Base-by-base conservation (phyloP, 2,888 invertebrate species). In the Uloborus plumipes region DNA sequence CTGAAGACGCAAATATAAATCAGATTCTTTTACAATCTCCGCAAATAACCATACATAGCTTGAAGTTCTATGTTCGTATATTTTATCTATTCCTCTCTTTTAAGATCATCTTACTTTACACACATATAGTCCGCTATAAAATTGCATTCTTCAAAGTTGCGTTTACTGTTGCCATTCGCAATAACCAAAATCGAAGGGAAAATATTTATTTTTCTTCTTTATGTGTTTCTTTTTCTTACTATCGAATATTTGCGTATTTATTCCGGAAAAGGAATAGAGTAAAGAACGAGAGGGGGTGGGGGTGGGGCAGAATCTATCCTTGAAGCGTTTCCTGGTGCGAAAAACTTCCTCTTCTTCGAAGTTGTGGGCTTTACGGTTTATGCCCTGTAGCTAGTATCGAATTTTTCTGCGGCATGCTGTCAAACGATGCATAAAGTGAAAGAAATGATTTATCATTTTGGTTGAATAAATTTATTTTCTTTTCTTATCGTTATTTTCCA, bases 391-490 rank as follows among this genome's bases (percentile, higher is more conserved):
- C 67, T 22, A 62, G 67, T 67, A 80, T 80, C 62, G 79, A 73
- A 80, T 73, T 80, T 61, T 55, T 67, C 39, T 51, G 18, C 49
- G n/a, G 61, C 31, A n/a, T 51, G 22, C 72, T n/a, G 26, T 71
- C 31, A 74, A 39, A 49, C 65, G 59, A 55, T 65, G 78, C 72
- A 66, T 72, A 72, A 78, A 78, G 72, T 72, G 66, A 58, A 61
- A 65, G 66, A 66, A 72, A 64, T 74, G 67, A 73, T 80, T 80
- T 80, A 80, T 80, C 79, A 80, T 80, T 73, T 73, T 69, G 69
- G 49, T 26, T 62, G 79, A 73, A 80, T 80, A 69, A 80, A 80
- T 80, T 73, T 80, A 67, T 61, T 80, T 62, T 50, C 51, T 62
- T 22, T 53, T 73, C 39, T 64, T 80, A 73, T 73, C 79, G 67